phyloP scores from a whole-genome alignment of 2,888 invertebrate genomes.

The Andrena camellia region DNA sequence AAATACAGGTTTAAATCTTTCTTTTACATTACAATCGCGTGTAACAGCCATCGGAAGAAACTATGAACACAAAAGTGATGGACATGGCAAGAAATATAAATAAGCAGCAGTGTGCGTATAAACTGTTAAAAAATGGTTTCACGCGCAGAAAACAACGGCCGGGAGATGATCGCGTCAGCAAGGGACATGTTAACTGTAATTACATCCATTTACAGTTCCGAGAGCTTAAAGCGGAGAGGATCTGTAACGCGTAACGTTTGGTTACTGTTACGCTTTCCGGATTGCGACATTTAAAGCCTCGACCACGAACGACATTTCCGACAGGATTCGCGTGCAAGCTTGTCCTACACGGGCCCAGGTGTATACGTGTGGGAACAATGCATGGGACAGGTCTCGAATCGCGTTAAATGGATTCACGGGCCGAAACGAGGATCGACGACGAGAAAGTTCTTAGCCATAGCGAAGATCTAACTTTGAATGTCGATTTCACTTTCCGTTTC shows the following conservation, averaged over 20 bases:
- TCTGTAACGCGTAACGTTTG: constrained; percentile 26
- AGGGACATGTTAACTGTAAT: constrained; percentile 46
- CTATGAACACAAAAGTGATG: too few relatives aligned
- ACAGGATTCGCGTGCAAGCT: constrained; percentile 39
- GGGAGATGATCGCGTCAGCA: constrained; percentile 4
- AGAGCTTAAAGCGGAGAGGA: constrained; percentile 40
- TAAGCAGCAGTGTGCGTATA: too few relatives aligned
- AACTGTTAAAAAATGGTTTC: not conserved
- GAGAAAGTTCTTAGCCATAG: constrained; percentile 31
- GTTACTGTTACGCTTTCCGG: constrained; percentile 58
- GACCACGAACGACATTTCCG: constrained; percentile 43
- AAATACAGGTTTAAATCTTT: too few relatives aligned
- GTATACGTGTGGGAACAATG: not conserved
- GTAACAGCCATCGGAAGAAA: too few relatives aligned
- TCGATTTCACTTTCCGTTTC: constrained; percentile 35
- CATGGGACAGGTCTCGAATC: not conserved
- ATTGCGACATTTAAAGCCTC: constrained; percentile 49
- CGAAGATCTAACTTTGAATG: not conserved
- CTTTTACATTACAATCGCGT: too few relatives aligned
- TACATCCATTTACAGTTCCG: constrained; percentile 55
- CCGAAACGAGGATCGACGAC: constrained; percentile 9
- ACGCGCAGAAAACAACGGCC: not conserved
- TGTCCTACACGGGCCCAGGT: not conserved
- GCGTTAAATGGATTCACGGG: constrained; percentile 32
- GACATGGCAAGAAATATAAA: too few relatives aligned